phyloP scores from a whole-genome alignment of 2,888 invertebrate genomes.

The Halictus quadricinctus region DNA sequence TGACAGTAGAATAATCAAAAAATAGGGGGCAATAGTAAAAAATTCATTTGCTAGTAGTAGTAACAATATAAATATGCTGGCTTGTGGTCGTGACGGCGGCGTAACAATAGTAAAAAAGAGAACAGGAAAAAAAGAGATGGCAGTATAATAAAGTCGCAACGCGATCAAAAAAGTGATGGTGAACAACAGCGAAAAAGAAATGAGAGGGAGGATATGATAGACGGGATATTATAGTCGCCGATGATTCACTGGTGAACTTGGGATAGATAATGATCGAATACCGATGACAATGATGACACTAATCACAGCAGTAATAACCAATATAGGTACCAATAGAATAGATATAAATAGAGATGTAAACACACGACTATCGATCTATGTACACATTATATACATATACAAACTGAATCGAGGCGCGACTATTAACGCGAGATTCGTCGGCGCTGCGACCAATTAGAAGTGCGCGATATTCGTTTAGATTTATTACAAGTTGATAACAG shows the following conservation, averaged over 20 bases:
- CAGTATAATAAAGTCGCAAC: background rate
- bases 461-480: too few species aligned
- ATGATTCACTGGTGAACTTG: constrained; percentile 20
- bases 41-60: constrained; percentile 38
- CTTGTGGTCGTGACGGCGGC: constrained; percentile 43
- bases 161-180: background rate
- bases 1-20: constrained; percentile 53
- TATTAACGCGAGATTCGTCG: constrained; percentile 47
- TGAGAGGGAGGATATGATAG: background rate
- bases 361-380: constrained; percentile 42
- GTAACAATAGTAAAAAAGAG: constrained; percentile 36
- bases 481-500: too few species aligned
- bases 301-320: constrained; percentile 40
- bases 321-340: constrained; percentile 44
- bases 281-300: constrained; percentile 42
- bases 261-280: constrained; percentile 35
- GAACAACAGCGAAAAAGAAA: background rate
- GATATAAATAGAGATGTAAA: constrained; percentile 37
- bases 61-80: constrained; percentile 42
- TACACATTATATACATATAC: constrained; percentile 47
- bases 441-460: background rate
- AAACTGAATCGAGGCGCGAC: constrained; percentile 44
- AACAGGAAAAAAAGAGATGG: background rate
- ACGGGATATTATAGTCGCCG: background rate
- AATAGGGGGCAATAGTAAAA: constrained; percentile 29